These are phyloP conservation scores for Fragum whitleyi DNA, from an alignment of 2,888 invertebrate genomes.

Conservation along the genomic window DNA sequence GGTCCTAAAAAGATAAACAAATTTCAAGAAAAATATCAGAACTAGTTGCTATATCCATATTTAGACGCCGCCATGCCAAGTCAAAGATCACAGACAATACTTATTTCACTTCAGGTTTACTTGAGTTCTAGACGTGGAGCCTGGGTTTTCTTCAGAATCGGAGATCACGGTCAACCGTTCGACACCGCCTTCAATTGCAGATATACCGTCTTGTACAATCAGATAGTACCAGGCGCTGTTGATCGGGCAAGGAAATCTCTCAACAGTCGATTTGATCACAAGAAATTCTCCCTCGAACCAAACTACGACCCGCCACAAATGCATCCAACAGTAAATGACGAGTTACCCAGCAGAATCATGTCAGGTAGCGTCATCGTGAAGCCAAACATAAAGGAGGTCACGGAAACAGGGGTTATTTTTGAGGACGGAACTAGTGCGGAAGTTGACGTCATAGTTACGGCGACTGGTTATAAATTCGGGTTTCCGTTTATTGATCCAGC, in stretches of 20 bases:
- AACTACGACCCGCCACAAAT: constrained; percentile 73
- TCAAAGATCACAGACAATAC: constrained; percentile 80
- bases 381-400: constrained; percentile 76
- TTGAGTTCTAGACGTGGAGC: constrained; percentile 85
- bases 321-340: constrained; percentile 85
- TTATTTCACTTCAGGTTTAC: constrained; percentile 79
- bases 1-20: too few relatives aligned
- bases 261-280: constrained; percentile 84
- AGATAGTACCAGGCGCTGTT: constrained; percentile 48
- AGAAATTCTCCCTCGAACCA: constrained; percentile 84
- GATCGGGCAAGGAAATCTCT: constrained; percentile 42
- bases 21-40: too few relatives aligned
- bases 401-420: constrained; percentile 78
- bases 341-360: constrained; percentile 83
- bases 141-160: constrained; percentile 85
- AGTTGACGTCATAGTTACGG: constrained; percentile 83
- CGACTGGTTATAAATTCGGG: constrained; percentile 85
- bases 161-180: constrained; percentile 75
- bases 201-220: constrained; percentile 24
- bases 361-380: constrained; percentile 83
- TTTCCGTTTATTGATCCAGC: constrained; percentile 85
- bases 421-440: constrained; percentile 79
- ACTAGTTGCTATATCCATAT: too few relatives aligned
- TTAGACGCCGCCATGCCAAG: too few relatives aligned
- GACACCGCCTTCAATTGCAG: constrained; percentile 73